Conservation (phyloP, 2,888 invertebrate genomes). For the Julus scanicus region DNA sequence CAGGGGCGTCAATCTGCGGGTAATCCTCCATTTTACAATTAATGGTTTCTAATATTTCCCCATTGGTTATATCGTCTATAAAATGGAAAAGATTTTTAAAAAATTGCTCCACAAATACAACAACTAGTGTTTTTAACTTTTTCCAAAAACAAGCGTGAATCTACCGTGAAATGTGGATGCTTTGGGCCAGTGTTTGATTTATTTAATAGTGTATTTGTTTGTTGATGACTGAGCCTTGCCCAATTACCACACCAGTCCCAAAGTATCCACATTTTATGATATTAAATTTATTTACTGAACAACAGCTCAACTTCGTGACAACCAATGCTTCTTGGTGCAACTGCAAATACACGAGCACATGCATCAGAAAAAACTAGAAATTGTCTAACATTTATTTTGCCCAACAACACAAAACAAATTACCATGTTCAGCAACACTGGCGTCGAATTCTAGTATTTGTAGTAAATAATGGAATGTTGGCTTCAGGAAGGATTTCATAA, state of each 20-base stretch:
- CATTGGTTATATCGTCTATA: not conserved
- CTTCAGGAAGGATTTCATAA: too few species aligned
- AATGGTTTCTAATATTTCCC: not conserved
- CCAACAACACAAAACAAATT: not conserved
- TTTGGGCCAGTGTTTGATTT: too few species aligned
- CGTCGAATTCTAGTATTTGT: conserved; percentile 46
- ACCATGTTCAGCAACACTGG: not conserved
- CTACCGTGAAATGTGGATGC: too few species aligned
- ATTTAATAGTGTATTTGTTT: too few species aligned
- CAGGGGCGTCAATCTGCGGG: not conserved
- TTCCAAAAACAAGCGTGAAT: too few species aligned
- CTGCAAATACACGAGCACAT: not conserved
- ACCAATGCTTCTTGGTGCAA: not conserved
- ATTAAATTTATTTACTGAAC: not conserved
- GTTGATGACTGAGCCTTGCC: too few species aligned
- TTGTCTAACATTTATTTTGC: not conserved
- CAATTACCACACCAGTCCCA: too few species aligned
- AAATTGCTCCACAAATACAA: too few species aligned
- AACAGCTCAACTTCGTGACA: not conserved
- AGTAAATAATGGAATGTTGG: conserved; percentile 54
- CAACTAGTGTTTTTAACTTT: too few species aligned
- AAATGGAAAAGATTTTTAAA: not conserved
- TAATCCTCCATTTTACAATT: not conserved
- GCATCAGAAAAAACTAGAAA: not conserved
- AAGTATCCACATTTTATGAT: not conserved